A percentile compares a stretch with the other conserved stretches of the same genome.
These are phyloP conservation scores for Amphipoea lucens DNA, from an alignment of 2,888 invertebrate genomes.

Conservation along the genomic window DNA sequence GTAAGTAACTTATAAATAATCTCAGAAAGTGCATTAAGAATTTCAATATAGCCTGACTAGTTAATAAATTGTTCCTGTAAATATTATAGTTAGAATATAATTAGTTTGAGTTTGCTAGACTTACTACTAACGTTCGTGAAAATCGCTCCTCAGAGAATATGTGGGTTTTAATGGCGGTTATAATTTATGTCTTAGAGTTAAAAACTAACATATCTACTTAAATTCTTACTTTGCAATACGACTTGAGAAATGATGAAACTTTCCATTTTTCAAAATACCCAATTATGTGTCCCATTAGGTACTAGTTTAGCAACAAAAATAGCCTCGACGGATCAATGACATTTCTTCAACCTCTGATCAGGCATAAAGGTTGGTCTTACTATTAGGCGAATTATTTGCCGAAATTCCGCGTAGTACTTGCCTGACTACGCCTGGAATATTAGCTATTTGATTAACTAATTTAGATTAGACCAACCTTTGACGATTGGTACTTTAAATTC, in stretches of 20 bases:
- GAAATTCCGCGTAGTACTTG: not conserved
- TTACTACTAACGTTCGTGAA: conserved; percentile 20
- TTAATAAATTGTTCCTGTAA: conserved; percentile 35
- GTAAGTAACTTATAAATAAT: conserved; percentile 9
- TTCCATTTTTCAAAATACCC: not conserved
- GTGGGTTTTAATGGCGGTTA: conserved; percentile 8
- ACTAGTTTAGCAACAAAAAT: not conserved
- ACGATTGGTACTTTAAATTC: not conserved
- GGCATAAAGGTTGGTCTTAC: not conserved
- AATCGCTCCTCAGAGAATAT: conserved; percentile 22
- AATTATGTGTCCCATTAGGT: not conserved
- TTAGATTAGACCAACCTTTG: not conserved
- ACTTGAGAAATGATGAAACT: not conserved
- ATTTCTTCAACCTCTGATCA: not conserved
- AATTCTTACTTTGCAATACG: not conserved
- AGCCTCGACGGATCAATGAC: not conserved
- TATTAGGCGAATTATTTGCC: not conserved
- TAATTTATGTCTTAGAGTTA: conserved; percentile 12
- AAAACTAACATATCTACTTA: conserved; percentile 18
- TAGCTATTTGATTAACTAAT: not conserved
- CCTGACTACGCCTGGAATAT: not conserved
- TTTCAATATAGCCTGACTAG: conserved; percentile 21
- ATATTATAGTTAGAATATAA: conserved; percentile 28
- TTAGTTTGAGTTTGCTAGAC: conserved; percentile 41
- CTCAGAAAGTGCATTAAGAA: conserved; percentile 44